Evolutionary conservation across 1,140 invertebrate genomes (phyloP), one percentile per base, ranked within the genome.

Genomic region (Latrodectus geometricus): DNA sequence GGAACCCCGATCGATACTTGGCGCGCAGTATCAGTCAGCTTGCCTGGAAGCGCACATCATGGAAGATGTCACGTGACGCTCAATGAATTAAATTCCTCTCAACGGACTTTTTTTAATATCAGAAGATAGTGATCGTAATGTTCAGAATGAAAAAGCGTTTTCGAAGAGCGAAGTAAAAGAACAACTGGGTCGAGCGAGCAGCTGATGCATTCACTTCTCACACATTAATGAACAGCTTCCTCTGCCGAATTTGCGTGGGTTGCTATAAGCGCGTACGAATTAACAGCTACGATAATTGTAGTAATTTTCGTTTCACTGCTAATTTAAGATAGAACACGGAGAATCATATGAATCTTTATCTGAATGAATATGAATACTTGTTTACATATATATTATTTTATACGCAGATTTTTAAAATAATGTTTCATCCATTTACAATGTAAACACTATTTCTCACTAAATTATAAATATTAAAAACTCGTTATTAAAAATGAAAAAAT

Each of bases 1-100:
- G 17, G 15, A 21, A 66, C 9, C 7, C n/a, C 54, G 81, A 83
- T 83, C 81, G 81, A 83, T 4, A 78, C 15, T 8, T 3, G 35
- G 21, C 72, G 81, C 81, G 81, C 72, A 83, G 72, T 75, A 83
- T 61, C 81, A 83, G 81, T 75, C n/a, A 48, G 49, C 21, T n/a
- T 56, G 81, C 75, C 72, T 83, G 81, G 48, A 66, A 15, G 8
- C 23, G 56, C 35, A 81, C 21, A 9, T 21, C 69, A 81, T 81
- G 49, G 69, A 70, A 73, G 54, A 14, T 61, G 54, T 61, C 54
- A 61, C 54, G 54, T 61, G 54, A 61, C 8, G 11, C 11, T 8
- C 0, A 61, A 11, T 17, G 54, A 3, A 61, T 11, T 14, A 61
- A 61, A 61, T 61, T 61, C 17, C 17, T 61, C 54, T 61, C 11